Base-by-base conservation (phyloP, 2,113 vertebrate genomes). In the Myxocyprinus asiaticus region DNA sequence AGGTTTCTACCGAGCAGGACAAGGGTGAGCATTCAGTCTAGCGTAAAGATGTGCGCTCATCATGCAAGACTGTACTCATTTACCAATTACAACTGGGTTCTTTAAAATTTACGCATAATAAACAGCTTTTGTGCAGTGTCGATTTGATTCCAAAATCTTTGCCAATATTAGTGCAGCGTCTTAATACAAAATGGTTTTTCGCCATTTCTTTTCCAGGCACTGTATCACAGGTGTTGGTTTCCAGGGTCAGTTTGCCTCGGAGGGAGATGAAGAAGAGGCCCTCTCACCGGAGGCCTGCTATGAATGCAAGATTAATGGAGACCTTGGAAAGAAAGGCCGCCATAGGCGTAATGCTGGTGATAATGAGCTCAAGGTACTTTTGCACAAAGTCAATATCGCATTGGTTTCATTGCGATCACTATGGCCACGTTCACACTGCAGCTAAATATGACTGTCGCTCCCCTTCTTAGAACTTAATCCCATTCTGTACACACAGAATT, bases 281-380 rank as follows among this genome's bases (percentile, higher is more conserved):
- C 88, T 96, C 9, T 97, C 95, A 2, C 92, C 94, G 0, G 95
- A 98, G 85, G 91, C 94, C 85, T 98, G 97, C 90, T 99, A 97
- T 0, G 96, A 99, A 85, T 99, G 97, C 85, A 98, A 97, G 92
- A 94, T 97, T 88, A 99, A 97, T 0, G 92, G 95, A 48, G 94
- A 81, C 85, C 88, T 76, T 0, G 88, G 91, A n/a, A 91, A 92
- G 88, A 87, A 61, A 62, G 87, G 91, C 17, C 82, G 87, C 6
- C 89, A 92, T 55, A 88, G 89, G 9, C 92, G 92, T 70, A 92
- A 88, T 0, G 0, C 67, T 68, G 89, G 85, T 0, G 80, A 81
- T 68, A 94, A 94, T n/a, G 86, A 88, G 4, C 87, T 93, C 9
- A 80, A 91, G 91, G 93, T 94, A 86, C 9, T 69, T 70, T 44